Evolutionary conservation across 2,113 vertebrate species (phyloP).

Genomic region (Pipra filicauda): DNA sequence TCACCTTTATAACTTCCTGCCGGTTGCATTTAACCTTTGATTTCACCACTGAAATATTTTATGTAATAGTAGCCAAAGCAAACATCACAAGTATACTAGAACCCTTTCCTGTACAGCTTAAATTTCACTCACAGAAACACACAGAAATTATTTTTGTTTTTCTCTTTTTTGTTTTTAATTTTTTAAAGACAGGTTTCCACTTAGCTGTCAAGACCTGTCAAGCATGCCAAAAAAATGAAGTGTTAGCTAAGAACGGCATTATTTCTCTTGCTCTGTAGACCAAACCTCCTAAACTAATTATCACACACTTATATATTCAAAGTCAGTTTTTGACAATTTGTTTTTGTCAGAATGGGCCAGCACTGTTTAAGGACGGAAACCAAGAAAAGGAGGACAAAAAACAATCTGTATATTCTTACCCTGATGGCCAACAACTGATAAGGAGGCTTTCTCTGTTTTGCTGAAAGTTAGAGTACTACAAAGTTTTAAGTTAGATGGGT

Average conservation of each 20-base stretch:
- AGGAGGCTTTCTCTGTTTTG: not conserved
- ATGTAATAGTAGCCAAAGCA: conserved; percentile 17
- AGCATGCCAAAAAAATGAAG: not conserved
- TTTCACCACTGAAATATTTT: conserved; percentile 38
- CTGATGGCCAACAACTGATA: not conserved
- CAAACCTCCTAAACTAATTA: not conserved
- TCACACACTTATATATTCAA: not conserved
- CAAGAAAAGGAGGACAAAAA: not conserved
- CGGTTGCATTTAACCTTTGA: conserved; percentile 42
- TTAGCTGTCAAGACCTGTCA: not conserved
- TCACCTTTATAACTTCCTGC: conserved; percentile 55
- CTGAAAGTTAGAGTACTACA: not conserved
- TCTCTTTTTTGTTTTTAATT: not conserved
- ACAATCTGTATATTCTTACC: not conserved
- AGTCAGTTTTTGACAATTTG: not conserved
- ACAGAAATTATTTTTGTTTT: not conserved
- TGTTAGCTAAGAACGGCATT: not conserved
- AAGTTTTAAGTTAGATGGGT: not conserved
- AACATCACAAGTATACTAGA: not conserved
- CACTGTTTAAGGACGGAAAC: not conserved
- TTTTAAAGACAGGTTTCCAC: not conserved
- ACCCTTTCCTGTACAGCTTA: conserved; percentile 26
- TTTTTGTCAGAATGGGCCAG: not conserved
- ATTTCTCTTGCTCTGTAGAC: not conserved
- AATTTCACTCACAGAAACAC: conserved; percentile 20